phyloP scores from a whole-genome alignment of 2,797 vertebrate species.

The Merluccius polli region DNA sequence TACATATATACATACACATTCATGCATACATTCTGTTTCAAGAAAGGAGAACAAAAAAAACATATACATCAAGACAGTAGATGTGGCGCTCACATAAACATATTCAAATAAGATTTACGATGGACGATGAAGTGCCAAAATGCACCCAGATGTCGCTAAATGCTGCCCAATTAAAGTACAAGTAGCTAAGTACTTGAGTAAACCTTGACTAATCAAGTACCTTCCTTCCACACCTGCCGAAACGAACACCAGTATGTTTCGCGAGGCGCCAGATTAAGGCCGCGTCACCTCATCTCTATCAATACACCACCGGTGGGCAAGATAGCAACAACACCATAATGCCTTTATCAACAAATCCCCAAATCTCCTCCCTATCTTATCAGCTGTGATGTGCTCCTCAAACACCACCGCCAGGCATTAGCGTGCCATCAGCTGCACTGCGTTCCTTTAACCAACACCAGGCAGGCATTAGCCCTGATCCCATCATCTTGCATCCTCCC shows the following conservation, averaged over 20 bases:
- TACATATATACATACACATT: no score
- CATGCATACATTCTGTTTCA: no score
- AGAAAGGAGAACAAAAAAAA: no score
- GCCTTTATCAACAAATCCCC: conserved; percentile 6
- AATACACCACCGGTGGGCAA: background rate
- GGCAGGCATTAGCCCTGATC: conserved; percentile 8
- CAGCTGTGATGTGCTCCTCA: background rate
- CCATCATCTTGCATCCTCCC: conserved; percentile 1
- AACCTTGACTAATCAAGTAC: background rate
- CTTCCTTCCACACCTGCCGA: background rate
- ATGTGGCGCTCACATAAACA: no score
- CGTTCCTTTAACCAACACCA: background rate
- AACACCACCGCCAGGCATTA: background rate
- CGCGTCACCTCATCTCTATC: background rate
- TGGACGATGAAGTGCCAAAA: background rate
- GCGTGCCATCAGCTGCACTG: background rate
- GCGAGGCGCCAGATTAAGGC: background rate
- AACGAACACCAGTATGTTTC: background rate
- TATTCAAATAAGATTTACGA: background rate
- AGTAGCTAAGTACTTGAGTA: background rate
- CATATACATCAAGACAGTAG: no score
- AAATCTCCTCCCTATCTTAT: background rate
- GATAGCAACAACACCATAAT: background rate
- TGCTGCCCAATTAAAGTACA: background rate
- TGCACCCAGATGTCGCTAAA: background rate